phyloP scores from a whole-genome alignment of 2,113 vertebrate species.

The Pavo muticus region DNA sequence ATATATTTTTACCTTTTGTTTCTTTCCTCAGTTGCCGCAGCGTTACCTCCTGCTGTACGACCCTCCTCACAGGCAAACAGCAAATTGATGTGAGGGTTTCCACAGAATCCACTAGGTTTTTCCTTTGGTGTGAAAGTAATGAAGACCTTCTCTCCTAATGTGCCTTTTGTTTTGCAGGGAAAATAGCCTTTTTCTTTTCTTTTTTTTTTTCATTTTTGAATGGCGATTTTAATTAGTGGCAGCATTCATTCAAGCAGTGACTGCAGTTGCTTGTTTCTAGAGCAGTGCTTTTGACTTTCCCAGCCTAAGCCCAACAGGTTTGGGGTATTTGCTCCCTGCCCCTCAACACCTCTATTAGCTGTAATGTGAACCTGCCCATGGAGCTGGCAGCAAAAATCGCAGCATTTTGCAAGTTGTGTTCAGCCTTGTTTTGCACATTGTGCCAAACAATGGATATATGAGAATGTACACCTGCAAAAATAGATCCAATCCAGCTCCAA shows the following conservation, averaged over 20 bases:
- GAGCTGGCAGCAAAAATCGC: background rate
- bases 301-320: accelerated
- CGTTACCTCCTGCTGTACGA: accelerated
- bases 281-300: background rate
- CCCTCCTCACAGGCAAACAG: accelerated
- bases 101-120: accelerated
- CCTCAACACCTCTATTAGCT: background rate
- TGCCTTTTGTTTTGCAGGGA: background rate
- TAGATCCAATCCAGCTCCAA: background rate
- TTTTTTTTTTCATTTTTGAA: too few relatives aligned
- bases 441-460: background rate
- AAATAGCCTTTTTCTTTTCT: too few relatives aligned
- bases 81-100: background rate
- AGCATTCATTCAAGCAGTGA: accelerated
- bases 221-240: background rate
- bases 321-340: background rate
- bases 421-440: background rate
- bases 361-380: accelerated
- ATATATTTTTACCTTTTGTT: too few relatives aligned
- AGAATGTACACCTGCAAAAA: background rate
- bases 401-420: background rate
- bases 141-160: accelerated
- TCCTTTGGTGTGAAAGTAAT: background rate
- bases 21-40: too few relatives aligned
- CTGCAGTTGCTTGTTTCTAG: background rate